These are phyloP conservation scores for Tretioscincus oriximinensis DNA, from an alignment of 2,113 vertebrate species.

Conservation along the genomic window DNA sequence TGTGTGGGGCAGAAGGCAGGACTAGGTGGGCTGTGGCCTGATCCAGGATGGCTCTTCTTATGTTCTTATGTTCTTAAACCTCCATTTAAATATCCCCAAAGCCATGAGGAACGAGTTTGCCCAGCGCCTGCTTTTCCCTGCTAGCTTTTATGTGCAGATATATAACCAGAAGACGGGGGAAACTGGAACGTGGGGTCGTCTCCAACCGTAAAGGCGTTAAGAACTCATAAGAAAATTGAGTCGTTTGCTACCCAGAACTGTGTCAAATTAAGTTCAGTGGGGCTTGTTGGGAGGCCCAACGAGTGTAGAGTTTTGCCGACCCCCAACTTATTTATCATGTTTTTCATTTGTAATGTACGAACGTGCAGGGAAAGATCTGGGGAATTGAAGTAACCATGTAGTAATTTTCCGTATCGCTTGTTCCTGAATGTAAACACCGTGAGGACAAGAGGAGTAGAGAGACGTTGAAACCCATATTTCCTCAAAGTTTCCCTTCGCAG, in stretches of 20 bases:
- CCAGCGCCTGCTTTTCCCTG: too few species aligned
- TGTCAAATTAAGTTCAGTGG: neutral
- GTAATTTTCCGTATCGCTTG: conserved; percentile 10
- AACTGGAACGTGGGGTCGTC: neutral
- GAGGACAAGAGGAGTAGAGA: neutral
- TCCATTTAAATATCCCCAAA: too few species aligned
- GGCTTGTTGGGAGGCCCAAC: neutral
- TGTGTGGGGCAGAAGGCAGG: too few species aligned
- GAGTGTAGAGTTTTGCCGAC: neutral
- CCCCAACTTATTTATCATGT: neutral
- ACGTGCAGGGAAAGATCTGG: neutral
- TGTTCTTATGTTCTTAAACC: too few species aligned
- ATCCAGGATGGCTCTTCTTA: too few species aligned
- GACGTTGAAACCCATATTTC: neutral
- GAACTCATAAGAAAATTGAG: neutral
- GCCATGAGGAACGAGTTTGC: too few species aligned
- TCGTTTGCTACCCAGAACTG: neutral
- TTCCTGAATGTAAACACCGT: neutral
- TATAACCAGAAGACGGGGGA: neutral
- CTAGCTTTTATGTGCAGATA: neutral
- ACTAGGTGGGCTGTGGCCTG: too few species aligned
- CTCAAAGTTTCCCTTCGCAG: neutral
- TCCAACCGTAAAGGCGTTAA: neutral
- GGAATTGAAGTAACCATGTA: neutral
- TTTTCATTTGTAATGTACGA: neutral